Base-by-base conservation (phyloP, 2,888 invertebrate genomes). In the Stegana nigrithorax region DNA sequence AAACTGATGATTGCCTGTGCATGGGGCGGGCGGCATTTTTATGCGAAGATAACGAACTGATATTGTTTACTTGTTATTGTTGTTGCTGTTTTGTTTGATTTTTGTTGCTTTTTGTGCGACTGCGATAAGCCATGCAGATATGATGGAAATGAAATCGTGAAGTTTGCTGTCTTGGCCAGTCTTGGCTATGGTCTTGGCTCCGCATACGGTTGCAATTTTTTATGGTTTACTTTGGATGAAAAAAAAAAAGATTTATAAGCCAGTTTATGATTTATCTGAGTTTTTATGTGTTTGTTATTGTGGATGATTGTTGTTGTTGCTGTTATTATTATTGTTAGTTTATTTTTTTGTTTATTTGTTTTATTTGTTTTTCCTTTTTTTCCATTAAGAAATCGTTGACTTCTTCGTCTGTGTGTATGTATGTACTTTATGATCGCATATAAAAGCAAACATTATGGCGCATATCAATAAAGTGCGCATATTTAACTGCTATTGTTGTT, bases 341-440 rank as follows among this genome's bases (percentile, higher is more conserved):
- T 26, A 17, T 3, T 6, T 55, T 4, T 55, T n/a, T 51, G 12
- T 51, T n/a, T 26, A 14, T 51, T n/a, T 47, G 12, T 51, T 51
- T 74, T 77, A 75, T 70, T 74, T 63, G 64, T 69, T 63, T 58
- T 36, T 36, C 47, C 26, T 19, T 39, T 51, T 26, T n/a, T 76
- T 74, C 77, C 73, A 76, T 74, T 74, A 75, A 75, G 77, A 66
- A 75, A 75, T 72, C 75, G 73, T 75, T 77, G 75, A 77, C 78
- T 75, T 77, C 73, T 72, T 10, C 27, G 29, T 29, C 10, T 29
- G 10, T 29, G 29, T 29, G 6, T 29, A 10, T 29, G 29, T 12
- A 14, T 27, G 27, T 27, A 51, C 51, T 75, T 73, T 75, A 75
- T 71, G 70, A 66, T 71, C 70, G 73, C 75, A 73, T 73, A 78